Base-by-base conservation (phyloP, 2,888 invertebrate genomes). In the Chirona hameri region DNA sequence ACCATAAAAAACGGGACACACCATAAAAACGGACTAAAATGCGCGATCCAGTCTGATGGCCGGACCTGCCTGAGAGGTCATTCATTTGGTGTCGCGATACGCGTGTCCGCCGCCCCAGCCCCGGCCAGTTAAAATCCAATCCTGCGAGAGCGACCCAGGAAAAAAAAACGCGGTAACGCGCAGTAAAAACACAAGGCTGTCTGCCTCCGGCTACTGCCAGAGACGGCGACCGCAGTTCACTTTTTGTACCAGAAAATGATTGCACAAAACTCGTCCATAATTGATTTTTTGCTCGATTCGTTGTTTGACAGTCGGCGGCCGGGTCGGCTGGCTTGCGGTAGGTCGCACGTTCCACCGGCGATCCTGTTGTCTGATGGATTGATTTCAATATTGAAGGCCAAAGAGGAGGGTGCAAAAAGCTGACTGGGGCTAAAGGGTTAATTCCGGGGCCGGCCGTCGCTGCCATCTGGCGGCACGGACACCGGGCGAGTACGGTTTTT, bases 361-460 rank as follows among this genome's bases (percentile, higher is more conserved):
- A 69, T 29, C 15, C 69, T n/a, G 29, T 15, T 15, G 31, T 31
- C 15, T 69, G 69, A 69, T 69, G 31, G 69, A 69, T 69, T 31
- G 29, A 31, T 69, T 69, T 69, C 29, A 69, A 69, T 69, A 69
- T 69, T 69, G 69, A 69, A 31, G 69, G 69, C 31, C 69, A 69
- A 69, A n/a, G 31, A 10, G 31, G 4, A 0, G 14, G 15, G 29
- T 69, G 69, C 69, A 69, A 69, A 69, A 69, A 69, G 29, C 18
- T 27, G 69, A 29, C 29, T 31, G 69, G 31, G 69, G 69, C 69
- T 15, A 69, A 69, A 27, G 18, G 69, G 69, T 29, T 69, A 29
- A 69, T 29, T 69, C 31, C 14, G 29, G 69, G 29, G 15, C 15
- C 15, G 31, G 31, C 69, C 2, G 29, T 10, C 69, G 5, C 69